Base-by-base conservation (phyloP, 2,797 vertebrate species). In the Myotis daubentonii region DNA sequence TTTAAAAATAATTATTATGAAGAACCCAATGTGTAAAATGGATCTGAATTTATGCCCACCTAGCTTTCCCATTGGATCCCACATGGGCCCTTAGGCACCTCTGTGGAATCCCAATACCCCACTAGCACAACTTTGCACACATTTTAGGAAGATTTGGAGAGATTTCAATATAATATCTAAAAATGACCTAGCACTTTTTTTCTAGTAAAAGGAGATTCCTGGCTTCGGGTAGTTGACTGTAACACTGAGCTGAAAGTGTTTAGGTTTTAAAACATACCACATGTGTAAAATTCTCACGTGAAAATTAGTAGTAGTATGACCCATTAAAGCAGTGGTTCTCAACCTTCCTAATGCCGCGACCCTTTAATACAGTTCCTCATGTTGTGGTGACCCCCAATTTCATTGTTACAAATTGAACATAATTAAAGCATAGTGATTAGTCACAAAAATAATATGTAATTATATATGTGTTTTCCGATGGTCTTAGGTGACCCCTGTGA, bases 91-190 rank as follows among this genome's bases (percentile, higher is more conserved):
- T n/a, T 44, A 38, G 57, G 33, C 8, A 38, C 6, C 47, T 72
- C 71, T 75, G 57, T 68, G 57, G n/a, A 33, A 89, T 65, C 19
- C 17, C 30, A 89, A 30, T 15, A 81, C 1, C 2, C 60, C 6
- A 55, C 30, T 51, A 75, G 49, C 41, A 92, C 33, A 75, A 8
- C 30, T 1, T 80, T 75, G 33, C 5, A 94, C 11, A 89, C 12
- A 44, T 91, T 93, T 93, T 66, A 80, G 90, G 53, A 94, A 95
- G 36, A 93, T 75, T 96, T 92, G 68, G 65, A 93, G 44, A 91
- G 72, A 83, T 93, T 96, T 95, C 49, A 80, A 16, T 60, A 70
- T 20, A 51, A 71, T 81, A 79, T 74, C 28, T 91, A 75, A 95
- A 97, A 95, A 86, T 62, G 66, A 92, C 44, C 51, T 81, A 62